Percentiles rank a stretch among this genome's conserved stretches.
Conservation (phyloP, 2,888 invertebrate species). For the Tachystola acroxantha region DNA sequence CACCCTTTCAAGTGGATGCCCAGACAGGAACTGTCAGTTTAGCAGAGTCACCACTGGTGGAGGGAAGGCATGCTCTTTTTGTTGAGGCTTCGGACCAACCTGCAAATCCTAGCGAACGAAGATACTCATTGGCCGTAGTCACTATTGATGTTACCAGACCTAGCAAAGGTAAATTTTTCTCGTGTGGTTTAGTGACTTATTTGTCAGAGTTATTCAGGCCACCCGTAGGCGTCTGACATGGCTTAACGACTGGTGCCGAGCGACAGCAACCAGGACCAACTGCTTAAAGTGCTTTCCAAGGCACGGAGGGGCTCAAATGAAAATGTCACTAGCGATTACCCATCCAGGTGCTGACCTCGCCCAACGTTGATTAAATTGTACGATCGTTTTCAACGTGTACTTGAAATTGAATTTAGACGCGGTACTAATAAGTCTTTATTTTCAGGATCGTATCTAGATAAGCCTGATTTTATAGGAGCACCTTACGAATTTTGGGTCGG, state of each 20-base stretch:
- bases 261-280: too few species aligned
- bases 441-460: constrained; percentile 71
- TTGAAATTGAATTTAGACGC: not conserved
- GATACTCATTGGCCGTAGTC: constrained; percentile 91
- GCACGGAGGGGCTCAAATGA: too few species aligned
- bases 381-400: too few species aligned
- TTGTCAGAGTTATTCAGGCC: too few species aligned
- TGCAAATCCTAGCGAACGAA: constrained; percentile 87
- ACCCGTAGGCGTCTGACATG: too few species aligned
- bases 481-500: constrained; percentile 96
- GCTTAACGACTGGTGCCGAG: too few species aligned
- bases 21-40: constrained; percentile 84
- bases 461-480: constrained; percentile 89
- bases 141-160: constrained; percentile 85
- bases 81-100: constrained; percentile 92
- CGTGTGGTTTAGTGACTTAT: too few species aligned
- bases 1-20: constrained; percentile 85
- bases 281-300: too few species aligned
- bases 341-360: too few species aligned
- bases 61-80: constrained; percentile 88
- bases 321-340: too few species aligned
- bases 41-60: constrained; percentile 80
- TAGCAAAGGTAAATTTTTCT: constrained; percentile 71
- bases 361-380: too few species aligned
- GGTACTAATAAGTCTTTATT: constrained; percentile 8